Conservation (phyloP, 2,888 invertebrate species). For the Halocaridina rubra region DNA sequence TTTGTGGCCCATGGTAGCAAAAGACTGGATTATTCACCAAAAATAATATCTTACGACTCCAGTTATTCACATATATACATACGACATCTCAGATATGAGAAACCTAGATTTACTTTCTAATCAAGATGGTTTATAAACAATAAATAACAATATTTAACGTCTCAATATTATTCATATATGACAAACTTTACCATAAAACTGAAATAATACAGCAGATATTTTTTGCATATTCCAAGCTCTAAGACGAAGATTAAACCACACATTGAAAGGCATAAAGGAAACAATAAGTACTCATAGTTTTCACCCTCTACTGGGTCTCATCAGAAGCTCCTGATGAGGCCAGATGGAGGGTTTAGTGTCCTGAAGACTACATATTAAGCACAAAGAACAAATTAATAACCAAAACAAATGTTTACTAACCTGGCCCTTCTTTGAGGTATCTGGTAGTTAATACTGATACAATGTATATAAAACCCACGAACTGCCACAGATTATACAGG, state of each 20-base stretch:
- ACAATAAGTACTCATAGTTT: too few relatives aligned
- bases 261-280: too few relatives aligned
- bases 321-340: too few relatives aligned
- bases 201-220: not conserved
- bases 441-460: constrained; percentile 79
- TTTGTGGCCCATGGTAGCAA: too few relatives aligned
- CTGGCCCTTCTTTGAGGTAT: constrained; percentile 79
- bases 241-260: not conserved
- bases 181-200: not conserved
- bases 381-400: not conserved
- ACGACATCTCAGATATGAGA: not conserved
- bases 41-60: not conserved
- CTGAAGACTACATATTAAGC: not conserved
- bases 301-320: too few relatives aligned
- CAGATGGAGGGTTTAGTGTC: too few relatives aligned
- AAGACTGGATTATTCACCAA: not conserved
- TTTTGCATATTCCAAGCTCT: too few relatives aligned
- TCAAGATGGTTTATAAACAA: too few relatives aligned
- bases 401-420: constrained; percentile 68
- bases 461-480: constrained; percentile 85
- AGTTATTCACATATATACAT: not conserved
- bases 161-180: not conserved
- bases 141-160: too few relatives aligned
- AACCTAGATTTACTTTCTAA: too few relatives aligned
- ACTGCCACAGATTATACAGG: constrained; percentile 90